These are phyloP conservation scores for Smittia aterrima DNA, from an alignment of 2,888 invertebrate genomes.

Conservation along the genomic window DNA sequence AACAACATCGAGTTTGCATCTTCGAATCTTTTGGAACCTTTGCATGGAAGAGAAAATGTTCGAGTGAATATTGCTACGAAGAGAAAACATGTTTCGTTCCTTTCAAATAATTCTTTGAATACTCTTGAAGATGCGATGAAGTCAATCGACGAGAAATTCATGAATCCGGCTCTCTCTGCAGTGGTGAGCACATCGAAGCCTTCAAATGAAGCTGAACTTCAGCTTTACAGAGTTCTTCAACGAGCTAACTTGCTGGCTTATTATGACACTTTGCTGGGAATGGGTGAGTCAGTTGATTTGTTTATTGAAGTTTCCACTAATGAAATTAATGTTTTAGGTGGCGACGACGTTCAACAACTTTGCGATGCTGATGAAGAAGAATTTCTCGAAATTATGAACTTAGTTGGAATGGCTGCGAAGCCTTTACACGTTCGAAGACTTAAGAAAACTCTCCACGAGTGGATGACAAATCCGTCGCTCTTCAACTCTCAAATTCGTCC, in stretches of 20 bases:
- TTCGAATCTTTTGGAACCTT: no score
- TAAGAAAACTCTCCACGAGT: slow-evolving; percentile 94
- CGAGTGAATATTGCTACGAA: no score
- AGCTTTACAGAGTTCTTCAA: slow-evolving; percentile 93
- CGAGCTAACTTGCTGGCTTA: slow-evolving; percentile 92
- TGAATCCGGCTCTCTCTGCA: slow-evolving; percentile 58
- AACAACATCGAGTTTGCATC: no score
- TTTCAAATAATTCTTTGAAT: no score
- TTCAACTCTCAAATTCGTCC: slow-evolving; percentile 67
- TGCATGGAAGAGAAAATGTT: no score
- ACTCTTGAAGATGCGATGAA: no score
- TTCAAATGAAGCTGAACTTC: slow-evolving; percentile 91
- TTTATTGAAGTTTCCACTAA: not conserved
- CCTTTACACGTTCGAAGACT: slow-evolving; percentile 96
- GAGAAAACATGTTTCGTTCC: no score
- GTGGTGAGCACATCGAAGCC: slow-evolving; percentile 90
- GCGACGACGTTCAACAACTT: slow-evolving; percentile 97
- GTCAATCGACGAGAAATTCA: no score
- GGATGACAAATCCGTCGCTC: slow-evolving; percentile 86
- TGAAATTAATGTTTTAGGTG: slow-evolving; percentile 62
- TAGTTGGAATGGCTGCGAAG: slow-evolving; percentile 98
- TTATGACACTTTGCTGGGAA: slow-evolving; percentile 94
- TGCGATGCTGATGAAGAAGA: slow-evolving; percentile 99
- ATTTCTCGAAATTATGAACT: slow-evolving; percentile 97
- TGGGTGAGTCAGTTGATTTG: slow-evolving; percentile 64